Percentiles rank a stretch among this genome's conserved stretches.
phyloP scores from a whole-genome alignment of 2,113 vertebrate species.

The Alligator mississippiensis region DNA sequence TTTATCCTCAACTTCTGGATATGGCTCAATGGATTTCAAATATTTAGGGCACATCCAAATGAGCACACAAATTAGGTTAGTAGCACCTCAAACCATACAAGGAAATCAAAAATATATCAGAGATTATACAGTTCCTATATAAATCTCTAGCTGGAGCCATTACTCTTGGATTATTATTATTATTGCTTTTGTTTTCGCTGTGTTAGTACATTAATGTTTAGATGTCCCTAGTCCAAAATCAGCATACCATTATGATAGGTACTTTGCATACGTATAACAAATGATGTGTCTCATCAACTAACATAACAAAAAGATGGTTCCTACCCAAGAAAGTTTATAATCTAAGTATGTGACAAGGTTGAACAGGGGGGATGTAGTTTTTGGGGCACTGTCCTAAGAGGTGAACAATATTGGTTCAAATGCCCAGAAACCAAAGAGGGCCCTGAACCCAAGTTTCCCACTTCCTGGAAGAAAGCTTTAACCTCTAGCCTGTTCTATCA shows the following conservation, averaged over 20 bases:
- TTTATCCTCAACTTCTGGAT: background rate
- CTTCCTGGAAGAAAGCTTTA: too few species aligned
- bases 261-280: rapidly evolving
- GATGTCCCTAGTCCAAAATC: background rate
- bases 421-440: too few species aligned
- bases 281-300: too few species aligned
- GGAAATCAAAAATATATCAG: background rate
- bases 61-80: too few species aligned
- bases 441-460: too few species aligned
- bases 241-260: rapidly evolving
- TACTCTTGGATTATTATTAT: background rate
- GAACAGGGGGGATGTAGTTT: background rate
- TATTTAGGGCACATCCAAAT: background rate
- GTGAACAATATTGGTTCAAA: too few species aligned
- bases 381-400: too few species aligned
- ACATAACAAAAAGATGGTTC: background rate
- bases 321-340: background rate
- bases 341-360: background rate
- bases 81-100: too few species aligned
- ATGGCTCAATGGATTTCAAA: background rate
- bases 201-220: rapidly evolving
- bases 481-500: too few species aligned
- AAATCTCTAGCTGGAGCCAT: background rate
- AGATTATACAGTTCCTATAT: rapidly evolving
- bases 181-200: background rate